A percentile compares a stretch with the other conserved stretches of the same genome.
Evolutionary conservation across 1,140 invertebrate species (phyloP).

Genomic region (Nasonia longicornis): DNA sequence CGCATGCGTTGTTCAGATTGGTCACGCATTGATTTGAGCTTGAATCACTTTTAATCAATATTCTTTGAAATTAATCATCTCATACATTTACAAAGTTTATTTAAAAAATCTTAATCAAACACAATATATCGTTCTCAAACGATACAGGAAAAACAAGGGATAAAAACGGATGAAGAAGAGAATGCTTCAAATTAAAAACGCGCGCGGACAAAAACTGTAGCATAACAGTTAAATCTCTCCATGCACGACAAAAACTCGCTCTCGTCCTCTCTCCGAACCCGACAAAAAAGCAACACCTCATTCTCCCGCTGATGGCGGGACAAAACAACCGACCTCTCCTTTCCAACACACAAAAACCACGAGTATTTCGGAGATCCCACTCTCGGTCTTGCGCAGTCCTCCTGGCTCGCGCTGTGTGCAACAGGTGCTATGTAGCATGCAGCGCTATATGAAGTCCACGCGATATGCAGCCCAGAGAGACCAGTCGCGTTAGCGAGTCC

Average conservation of each 20-base stretch:
- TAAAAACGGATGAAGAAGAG: not conserved
- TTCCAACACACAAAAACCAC: too few relatives aligned
- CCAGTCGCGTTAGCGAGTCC: constrained; percentile 35
- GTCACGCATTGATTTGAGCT: not conserved
- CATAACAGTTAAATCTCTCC: too few relatives aligned
- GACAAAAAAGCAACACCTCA: not conserved
- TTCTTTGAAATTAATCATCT: not conserved
- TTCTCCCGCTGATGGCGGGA: not conserved
- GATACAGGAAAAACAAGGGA: not conserved
- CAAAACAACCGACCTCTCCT: not conserved
- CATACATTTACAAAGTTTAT: not conserved
- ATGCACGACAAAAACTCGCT: too few relatives aligned
- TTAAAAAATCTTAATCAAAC: not conserved
- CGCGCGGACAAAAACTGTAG: too few relatives aligned
- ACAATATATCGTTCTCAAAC: not conserved
- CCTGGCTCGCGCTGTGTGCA: not conserved
- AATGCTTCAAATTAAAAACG: not conserved
- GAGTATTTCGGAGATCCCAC: not conserved
- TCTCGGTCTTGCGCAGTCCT: not conserved
- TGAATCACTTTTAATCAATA: not conserved
- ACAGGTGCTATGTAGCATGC: not conserved
- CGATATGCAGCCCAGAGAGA: not conserved
- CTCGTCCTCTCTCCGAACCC: not conserved
- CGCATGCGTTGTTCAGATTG: not conserved
- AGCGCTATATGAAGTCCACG: not conserved